Conservation (phyloP, 2,888 invertebrate species). For the Neria commutata region DNA sequence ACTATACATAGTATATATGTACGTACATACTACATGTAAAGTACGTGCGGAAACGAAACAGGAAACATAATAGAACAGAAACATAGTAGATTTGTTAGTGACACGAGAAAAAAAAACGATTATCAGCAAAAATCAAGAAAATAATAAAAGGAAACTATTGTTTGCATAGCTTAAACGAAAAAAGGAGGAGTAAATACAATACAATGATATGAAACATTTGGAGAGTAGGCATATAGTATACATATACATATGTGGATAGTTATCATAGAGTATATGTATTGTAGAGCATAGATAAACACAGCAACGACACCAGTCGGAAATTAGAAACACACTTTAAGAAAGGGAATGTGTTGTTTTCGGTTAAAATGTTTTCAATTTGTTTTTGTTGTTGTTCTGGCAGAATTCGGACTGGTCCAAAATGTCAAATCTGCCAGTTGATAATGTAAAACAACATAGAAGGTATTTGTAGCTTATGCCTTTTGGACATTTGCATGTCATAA, state of each 20-base stretch:
- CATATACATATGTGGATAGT: no score
- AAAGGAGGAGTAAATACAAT: slow-evolving; percentile 25
- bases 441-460: not conserved
- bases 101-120: no score
- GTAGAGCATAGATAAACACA: not conserved
- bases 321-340: not conserved
- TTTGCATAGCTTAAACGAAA: slow-evolving; percentile 27
- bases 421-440: not conserved
- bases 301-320: not conserved
- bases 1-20: not conserved
- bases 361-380: no score
- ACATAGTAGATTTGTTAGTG: slow-evolving; percentile 15
- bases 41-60: slow-evolving; percentile 26
- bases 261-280: no score
- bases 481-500: slow-evolving; percentile 53
- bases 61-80: slow-evolving; percentile 14
- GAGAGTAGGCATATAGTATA: no score
- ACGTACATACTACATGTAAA: slow-evolving; percentile 13
- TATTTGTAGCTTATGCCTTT: slow-evolving; percentile 17
- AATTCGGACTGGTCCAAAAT: no score
- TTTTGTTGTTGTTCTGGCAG: no score
- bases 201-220: slow-evolving; percentile 34
- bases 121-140: no score
- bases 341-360: no score
- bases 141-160: not conserved